Evolutionary conservation across 2,797 vertebrate genomes (phyloP).

Genomic region (Pogoniulus pusillus): DNA sequence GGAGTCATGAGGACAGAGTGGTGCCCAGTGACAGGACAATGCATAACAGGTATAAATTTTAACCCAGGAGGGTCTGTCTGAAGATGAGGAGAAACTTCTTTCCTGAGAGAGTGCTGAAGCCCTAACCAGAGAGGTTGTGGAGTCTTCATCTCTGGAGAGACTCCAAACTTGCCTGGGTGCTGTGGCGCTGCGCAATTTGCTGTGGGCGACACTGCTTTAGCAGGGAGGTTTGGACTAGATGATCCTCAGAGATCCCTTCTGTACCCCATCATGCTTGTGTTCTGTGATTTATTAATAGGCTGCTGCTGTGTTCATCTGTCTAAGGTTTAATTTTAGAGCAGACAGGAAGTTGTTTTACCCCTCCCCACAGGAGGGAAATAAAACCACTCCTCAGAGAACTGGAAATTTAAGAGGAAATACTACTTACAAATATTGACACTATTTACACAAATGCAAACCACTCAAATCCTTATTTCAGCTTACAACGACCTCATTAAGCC

Average conservation of each 20-base stretch:
- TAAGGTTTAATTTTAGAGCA: too few relatives aligned
- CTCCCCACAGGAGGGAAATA: too few relatives aligned
- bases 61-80: background rate
- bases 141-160: background rate
- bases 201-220: background rate
- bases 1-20: too few relatives aligned
- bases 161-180: background rate
- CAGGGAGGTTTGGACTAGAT: background rate
- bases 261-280: background rate
- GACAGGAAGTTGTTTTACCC: too few relatives aligned
- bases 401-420: too few relatives aligned
- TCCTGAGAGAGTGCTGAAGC: background rate
- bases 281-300: background rate
- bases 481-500: too few relatives aligned
- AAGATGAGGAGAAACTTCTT: background rate
- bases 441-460: too few relatives aligned
- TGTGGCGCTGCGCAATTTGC: background rate
- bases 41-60: background rate
- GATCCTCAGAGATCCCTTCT: background rate
- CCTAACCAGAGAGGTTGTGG: background rate
- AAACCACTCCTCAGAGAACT: too few relatives aligned
- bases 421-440: too few relatives aligned
- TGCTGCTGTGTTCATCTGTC: background rate
- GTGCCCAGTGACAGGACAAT: background rate
- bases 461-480: too few relatives aligned